Base-by-base conservation (phyloP, 2,888 invertebrate genomes). In the Hypomecis atomaria region DNA sequence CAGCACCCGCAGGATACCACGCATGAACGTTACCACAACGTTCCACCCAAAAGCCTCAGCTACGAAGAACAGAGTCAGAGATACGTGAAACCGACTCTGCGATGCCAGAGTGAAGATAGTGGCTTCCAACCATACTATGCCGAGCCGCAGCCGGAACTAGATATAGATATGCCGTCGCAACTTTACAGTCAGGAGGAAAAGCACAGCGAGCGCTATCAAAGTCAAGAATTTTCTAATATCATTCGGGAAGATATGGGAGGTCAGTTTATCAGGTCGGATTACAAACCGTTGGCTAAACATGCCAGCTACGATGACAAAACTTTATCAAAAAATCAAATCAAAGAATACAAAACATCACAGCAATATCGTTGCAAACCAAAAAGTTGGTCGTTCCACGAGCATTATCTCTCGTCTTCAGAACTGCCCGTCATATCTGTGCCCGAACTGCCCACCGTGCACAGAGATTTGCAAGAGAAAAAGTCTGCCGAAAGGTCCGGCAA, bases 261-360 rank as follows among this genome's bases (percentile, higher is more conserved):
- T 65, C 90, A 91, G 62, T 92, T 91, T 69, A 86, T 93, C 55
- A 87, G 94, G 49, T 91, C 93, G 2, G 94, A 94, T 43, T 94
- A 92, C 64, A 94, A 94, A 73, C 94, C 94, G 7, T 75, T 95
- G 48, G 93, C 94, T 36, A 94, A 95, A 79, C 94, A 95, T 74
- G 94, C 94, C n/a, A 95, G 95, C 71, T 94, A 94, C 61, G 95
- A 95, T 66, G 95, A 95, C 71, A 94, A 94, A 76, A 94, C 94
- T 3, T 74, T 94, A 34, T 95, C 95, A 0, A 94, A 94, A 75
- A 93, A 94, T 67, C 94, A 95, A 85, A 94, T 95, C 71, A 94
- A 94, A 61, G 94, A 95, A 76, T 94, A 94, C 70, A 95, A 94
- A 83, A 87, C 83, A 6, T 93, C 94, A 48, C 93, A 92, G 67